phyloP scores from a whole-genome alignment of 1,140 invertebrate species.

The Diuraphis noxia region DNA sequence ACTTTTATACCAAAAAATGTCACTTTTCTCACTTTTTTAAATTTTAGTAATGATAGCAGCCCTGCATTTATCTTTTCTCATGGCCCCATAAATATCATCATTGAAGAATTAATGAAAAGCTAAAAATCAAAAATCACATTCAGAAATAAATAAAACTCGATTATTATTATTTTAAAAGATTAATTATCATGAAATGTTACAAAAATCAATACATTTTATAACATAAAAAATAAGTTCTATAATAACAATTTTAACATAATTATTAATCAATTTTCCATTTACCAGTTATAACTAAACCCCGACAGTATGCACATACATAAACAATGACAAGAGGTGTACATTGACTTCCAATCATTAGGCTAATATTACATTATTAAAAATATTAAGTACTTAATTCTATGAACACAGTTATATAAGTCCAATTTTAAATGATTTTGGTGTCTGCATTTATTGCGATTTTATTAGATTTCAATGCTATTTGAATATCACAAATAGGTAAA shows the following conservation, averaged over 20 bases:
- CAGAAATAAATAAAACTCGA: background rate
- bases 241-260: constrained; percentile 10
- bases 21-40: too few relatives aligned
- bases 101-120: background rate
- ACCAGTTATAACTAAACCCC: background rate
- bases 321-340: background rate
- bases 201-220: background rate
- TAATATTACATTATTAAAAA: background rate
- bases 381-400: constrained; percentile 43
- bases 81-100: background rate
- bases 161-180: background rate
- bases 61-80: background rate
- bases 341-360: background rate
- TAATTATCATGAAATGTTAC: background rate
- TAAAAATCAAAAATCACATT: background rate
- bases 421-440: constrained; percentile 40
- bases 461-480: background rate
- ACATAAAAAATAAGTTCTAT: background rate
- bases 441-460: background rate
- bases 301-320: background rate
- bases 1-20: too few relatives aligned
- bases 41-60: too few relatives aligned
- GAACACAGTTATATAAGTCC: constrained; percentile 28
- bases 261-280: background rate
- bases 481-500: background rate